Evolutionary conservation across 2,113 vertebrate species (phyloP).

Genomic region (Limnothrissa miodon): DNA sequence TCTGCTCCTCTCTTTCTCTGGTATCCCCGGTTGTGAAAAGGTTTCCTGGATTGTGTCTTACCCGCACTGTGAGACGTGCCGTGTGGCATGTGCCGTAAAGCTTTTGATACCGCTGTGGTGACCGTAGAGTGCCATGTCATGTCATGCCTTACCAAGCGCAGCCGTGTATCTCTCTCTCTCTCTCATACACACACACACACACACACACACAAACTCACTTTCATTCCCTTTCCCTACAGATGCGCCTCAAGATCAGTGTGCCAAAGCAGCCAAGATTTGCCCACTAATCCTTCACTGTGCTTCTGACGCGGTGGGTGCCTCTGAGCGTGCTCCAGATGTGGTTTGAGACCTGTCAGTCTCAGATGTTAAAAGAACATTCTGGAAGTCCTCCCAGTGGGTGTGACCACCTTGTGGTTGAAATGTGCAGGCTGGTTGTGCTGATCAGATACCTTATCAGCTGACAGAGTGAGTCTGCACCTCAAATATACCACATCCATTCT

Average conservation of each 20-base stretch:
- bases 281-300: not conserved
- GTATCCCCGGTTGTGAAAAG: conserved; percentile 21
- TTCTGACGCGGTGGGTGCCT: not conserved
- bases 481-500: too few species aligned
- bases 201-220: too few species aligned
- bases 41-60: conserved; percentile 34
- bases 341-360: too few species aligned
- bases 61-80: conserved; percentile 42
- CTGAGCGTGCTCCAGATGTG: not conserved
- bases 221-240: not conserved
- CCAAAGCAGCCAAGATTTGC: not conserved
- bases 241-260: not conserved
- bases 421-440: not conserved
- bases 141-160: not conserved
- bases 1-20: conserved; percentile 17
- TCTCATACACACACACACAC: too few species aligned
- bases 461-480: too few species aligned
- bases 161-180: not conserved
- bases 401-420: not conserved
- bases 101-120: conserved; percentile 51
- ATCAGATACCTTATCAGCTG: not conserved
- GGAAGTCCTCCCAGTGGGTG: not conserved
- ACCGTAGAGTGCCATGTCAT: not conserved
- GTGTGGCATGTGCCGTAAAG: conserved; percentile 19
- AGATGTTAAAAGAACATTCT: not conserved